Base-by-base conservation (phyloP, 1,140 invertebrate species). In the Centruroides vittatus region DNA sequence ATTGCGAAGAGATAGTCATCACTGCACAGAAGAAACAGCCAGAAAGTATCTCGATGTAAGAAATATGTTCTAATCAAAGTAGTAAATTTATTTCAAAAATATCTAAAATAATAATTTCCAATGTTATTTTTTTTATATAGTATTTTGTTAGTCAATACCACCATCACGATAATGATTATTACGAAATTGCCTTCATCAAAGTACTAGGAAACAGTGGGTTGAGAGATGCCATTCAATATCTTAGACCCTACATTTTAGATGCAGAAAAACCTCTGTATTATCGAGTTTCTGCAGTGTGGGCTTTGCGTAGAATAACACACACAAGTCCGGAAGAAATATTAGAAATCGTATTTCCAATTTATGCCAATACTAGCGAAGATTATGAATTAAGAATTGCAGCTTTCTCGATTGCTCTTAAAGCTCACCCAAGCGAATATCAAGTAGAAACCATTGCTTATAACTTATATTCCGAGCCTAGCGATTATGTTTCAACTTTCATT, bases 381-480 rank as follows among this genome's bases (percentile, higher is more conserved):
- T 61, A 61, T 35, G 60, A 66, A 48, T 11, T 65, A 7, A 49
- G 65, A 35, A 34, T 66, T 10, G 47, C 57, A 9, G 62, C 65
- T 12, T 66, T 64, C 49, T 35, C 9, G 6, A n/a, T 62, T 3
- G 34, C 57, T 9, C 48, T 65, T 46, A 57, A 49, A 34, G 53
- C 54, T 34, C 35, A 49, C 13, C 60, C 62, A 8, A 6, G 13
- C n/a, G 50, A 61, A 13, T 60, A 62, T 49, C 48, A 62, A 48
- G 7, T 53, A 36, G 65, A 66, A 47, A 61, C 64, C 12, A 47
- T 65, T 1, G 65, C 60, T 11, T 12, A 57, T 9, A 47, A 57
- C 10, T 4, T 66, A 2, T 59, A 55, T 13, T n/a, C 50, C 11
- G 65, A 66, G 7, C 52, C 9, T 0, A 58, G 58, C 23, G 63